Base-by-base conservation (phyloP, 2,797 vertebrate genomes). In the Hozukius guyotensis region DNA sequence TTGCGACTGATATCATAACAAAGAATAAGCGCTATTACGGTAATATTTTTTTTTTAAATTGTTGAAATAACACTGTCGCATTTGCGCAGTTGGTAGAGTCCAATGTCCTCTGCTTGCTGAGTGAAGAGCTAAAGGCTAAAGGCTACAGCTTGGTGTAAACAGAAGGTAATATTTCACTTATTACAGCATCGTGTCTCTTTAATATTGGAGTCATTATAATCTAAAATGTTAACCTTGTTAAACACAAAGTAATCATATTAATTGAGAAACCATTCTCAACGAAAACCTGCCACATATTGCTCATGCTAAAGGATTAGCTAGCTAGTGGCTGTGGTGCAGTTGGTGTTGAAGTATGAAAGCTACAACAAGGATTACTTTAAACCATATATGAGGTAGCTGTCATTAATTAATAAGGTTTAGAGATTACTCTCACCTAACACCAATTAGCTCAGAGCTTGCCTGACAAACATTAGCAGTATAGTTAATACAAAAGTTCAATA, bases 61-160 rank as follows among this genome's bases (percentile, higher is more conserved):
- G 13, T 32, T 72, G 1, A 24, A 31, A 46, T 24, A 1, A 14
- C 67, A 72, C 38, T 42, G 6, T 52, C 12, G 5, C 32, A 11
- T 38, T 42, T 16, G 5, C 12, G 5, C 2, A 89, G 42, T 89
- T 96, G 94, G 96, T 94, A 89, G 6, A 84, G 77, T 92, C 95
- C 94, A 42, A 84, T 92, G 95, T 90, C 95, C 95, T 96, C 92
- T 85, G 80, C 53, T 34, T 78, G 4, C 42, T 80, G 60, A 86
- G 62, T 63, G 59, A 79, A 25, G 56, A 82, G 29, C 87, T 88
- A 29, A 92, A 38, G 12, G 36, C 36, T 38, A 38, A 38, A 92
- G 88, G 91, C 92, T 85, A 34, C 79, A 3, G 46, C 31, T 88
- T 10, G 59, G 12, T 72, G 71, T 68, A 65, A 90, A 85, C 66